phyloP scores from a whole-genome alignment of 2,113 vertebrate genomes.

The Eretmochelys imbricata region DNA sequence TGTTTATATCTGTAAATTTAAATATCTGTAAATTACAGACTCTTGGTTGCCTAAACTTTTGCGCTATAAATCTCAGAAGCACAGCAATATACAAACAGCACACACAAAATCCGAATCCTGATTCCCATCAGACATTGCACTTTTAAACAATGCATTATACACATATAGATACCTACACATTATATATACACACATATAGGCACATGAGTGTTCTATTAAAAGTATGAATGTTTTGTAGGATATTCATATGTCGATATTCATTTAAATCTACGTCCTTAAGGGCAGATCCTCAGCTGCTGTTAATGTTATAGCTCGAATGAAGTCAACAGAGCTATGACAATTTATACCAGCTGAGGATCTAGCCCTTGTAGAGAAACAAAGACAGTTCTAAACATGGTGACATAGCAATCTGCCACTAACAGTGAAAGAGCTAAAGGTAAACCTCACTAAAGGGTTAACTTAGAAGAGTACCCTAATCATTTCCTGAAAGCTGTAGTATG shows the following conservation, averaged over 20 bases:
- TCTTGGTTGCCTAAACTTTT: conserved; percentile 32
- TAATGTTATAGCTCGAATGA: background rate
- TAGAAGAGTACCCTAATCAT: fast-evolving
- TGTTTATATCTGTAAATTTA: no score
- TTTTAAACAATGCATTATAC: background rate
- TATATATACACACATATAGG: background rate
- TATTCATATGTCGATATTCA: background rate
- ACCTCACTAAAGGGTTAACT: background rate
- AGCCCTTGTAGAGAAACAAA: background rate
- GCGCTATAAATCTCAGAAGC: conserved; percentile 35
- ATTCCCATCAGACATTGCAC: background rate
- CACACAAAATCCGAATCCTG: fast-evolving
- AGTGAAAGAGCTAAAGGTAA: background rate
- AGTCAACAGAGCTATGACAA: background rate
- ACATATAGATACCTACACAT: background rate
- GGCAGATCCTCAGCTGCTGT: fast-evolving
- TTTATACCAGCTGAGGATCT: background rate
- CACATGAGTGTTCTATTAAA: background rate
- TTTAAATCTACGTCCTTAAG: fast-evolving
- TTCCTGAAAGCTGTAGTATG: background rate
- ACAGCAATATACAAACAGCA: background rate
- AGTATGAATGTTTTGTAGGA: background rate
- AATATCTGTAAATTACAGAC: conserved; percentile 59
- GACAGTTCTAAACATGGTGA: background rate
- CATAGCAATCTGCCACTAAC: background rate